Conservation (phyloP, 2,797 vertebrate genomes). For the Pantherophis alleghaniensis region DNA sequence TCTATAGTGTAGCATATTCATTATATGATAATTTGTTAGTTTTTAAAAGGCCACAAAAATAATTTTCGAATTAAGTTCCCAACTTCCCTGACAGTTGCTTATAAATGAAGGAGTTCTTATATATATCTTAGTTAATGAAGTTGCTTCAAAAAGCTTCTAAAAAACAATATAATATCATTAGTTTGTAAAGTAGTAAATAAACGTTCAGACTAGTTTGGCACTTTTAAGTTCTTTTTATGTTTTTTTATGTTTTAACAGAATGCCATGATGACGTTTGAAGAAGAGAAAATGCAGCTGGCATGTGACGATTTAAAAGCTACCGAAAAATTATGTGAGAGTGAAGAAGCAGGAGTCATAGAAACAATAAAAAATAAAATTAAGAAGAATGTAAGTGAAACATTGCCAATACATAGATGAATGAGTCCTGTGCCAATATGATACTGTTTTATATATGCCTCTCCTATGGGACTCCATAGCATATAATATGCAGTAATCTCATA, state of each 20-base stretch:
- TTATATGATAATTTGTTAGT: neutral
- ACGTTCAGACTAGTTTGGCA: neutral
- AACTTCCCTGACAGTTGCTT: neutral
- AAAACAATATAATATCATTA: neutral
- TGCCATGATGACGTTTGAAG: conserved; percentile 98
- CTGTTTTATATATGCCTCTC: neutral
- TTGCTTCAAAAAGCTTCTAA: neutral
- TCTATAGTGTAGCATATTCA: neutral
- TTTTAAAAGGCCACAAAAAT: neutral
- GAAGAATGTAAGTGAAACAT: conserved; percentile 82
- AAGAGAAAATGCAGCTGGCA: conserved; percentile 95
- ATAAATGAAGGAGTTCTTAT: neutral
- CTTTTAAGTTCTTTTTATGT: neutral
- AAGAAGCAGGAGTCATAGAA: conserved; percentile 89
- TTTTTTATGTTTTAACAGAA: conserved; percentile 74
- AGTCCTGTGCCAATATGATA: neutral
- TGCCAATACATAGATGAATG: neutral
- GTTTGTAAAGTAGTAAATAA: conserved; percentile 21
- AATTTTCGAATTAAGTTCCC: neutral
- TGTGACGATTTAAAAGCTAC: conserved; percentile 93
- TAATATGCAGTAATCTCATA: neutral
- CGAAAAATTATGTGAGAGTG: conserved; percentile 90
- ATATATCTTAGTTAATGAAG: neutral
- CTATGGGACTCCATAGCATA: neutral
- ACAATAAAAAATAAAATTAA: conserved; percentile 95